A percentile compares a stretch with the other conserved stretches of the same genome.
These are phyloP conservation scores for Tauraco hartlaubi DNA, from an alignment of 2,797 vertebrate species.

Conservation along the genomic window DNA sequence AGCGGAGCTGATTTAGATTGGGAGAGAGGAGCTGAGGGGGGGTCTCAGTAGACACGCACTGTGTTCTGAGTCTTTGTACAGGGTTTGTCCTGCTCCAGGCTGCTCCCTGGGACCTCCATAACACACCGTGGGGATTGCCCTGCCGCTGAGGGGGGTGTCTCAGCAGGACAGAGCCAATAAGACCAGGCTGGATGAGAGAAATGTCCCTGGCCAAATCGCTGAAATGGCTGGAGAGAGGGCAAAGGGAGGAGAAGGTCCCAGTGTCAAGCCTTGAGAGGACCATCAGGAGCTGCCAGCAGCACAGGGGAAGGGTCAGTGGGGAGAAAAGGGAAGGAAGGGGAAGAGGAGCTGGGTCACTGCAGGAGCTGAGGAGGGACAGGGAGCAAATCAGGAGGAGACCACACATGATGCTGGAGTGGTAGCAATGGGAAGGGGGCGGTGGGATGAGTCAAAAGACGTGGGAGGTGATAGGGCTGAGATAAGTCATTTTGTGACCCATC, in stretches of 20 bases:
- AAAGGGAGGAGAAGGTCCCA: not conserved
- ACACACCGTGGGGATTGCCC: not conserved
- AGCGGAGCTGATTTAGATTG: not conserved
- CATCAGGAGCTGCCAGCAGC: not conserved
- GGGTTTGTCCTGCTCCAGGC: not conserved
- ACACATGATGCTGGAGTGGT: not conserved
- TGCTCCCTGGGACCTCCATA: not conserved
- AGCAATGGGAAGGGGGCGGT: not conserved
- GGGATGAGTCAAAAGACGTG: slow-evolving; percentile 20
- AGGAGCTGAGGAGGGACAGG: not conserved
- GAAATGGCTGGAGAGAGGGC: not conserved
- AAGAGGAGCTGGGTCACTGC: not conserved
- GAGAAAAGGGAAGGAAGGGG: not conserved
- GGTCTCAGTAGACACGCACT: not conserved
- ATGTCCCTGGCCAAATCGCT: not conserved
- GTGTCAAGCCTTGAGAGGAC: not conserved
- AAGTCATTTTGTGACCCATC: not conserved
- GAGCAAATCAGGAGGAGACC: not conserved
- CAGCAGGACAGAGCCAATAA: too few relatives aligned
- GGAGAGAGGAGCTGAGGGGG: not conserved
- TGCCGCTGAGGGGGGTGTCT: too few relatives aligned
- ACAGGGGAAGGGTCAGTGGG: not conserved
- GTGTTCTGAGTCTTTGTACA: not conserved
- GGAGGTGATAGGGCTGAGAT: not conserved
- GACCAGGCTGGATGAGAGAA: not conserved